Conservation (phyloP, 2,113 vertebrate genomes). For the Protobothrops mucrosquamatus region DNA sequence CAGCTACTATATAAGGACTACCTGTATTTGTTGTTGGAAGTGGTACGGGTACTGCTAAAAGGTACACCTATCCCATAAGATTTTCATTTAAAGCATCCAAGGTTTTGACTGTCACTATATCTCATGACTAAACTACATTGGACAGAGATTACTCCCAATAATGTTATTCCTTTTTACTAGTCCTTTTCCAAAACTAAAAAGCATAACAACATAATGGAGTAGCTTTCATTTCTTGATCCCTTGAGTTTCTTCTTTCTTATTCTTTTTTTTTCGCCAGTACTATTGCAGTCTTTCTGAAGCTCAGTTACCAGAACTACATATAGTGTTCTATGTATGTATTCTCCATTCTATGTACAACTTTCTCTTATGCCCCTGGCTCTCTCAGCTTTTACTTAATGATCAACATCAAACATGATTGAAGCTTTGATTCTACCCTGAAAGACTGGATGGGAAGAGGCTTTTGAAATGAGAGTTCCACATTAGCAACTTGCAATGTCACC, state of each 20-base stretch:
- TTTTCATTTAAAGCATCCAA: not conserved
- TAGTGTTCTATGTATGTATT: not conserved
- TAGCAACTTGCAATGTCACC: not conserved
- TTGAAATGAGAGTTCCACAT: not conserved
- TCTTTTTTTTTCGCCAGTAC: not conserved
- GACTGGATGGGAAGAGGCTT: not conserved
- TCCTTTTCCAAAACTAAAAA: not conserved
- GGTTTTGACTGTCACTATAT: not conserved
- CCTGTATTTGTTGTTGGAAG: not conserved
- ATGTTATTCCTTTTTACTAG: not conserved
- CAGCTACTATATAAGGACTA: not conserved
- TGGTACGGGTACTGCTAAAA: not conserved
- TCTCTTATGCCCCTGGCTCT: no score
- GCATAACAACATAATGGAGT: not conserved
- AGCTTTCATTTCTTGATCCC: not conserved
- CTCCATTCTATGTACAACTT: no score
- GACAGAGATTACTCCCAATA: not conserved
- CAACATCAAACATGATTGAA: not conserved
- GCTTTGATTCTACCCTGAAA: not conserved
- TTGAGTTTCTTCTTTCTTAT: not conserved
- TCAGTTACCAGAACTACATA: not conserved
- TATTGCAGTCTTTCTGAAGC: not conserved
- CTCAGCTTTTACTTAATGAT: no score
- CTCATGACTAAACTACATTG: not conserved
- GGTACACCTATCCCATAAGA: not conserved